These are phyloP conservation scores for Philypnodon macrostomus DNA, from an alignment of 2,797 vertebrate species.

Conservation along the genomic window DNA sequence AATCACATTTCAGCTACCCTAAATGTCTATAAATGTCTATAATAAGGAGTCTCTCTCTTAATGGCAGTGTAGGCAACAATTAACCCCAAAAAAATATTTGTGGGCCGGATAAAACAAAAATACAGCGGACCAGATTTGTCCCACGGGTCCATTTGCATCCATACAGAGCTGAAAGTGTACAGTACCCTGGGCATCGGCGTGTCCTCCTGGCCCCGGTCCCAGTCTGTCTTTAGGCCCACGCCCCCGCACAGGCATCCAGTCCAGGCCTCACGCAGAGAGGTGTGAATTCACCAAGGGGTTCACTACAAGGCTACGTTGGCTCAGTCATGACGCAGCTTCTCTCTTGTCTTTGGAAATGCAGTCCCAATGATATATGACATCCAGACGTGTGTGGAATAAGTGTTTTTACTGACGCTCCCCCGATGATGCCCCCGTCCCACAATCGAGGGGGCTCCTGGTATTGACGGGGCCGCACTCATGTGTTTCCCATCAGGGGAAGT, in stretches of 20 bases:
- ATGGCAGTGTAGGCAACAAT: no score
- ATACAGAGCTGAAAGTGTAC: conserved; percentile 52
- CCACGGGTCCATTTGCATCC: conserved; percentile 19
- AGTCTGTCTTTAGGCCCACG: conserved; percentile 48
- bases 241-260: conserved; percentile 48
- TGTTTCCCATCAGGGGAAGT: conserved; percentile 97
- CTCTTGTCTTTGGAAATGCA: conserved; percentile 39
- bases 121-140: background rate
- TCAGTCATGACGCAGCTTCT: conserved; percentile 36
- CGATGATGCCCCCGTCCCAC: conserved; percentile 75
- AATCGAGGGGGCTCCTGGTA: conserved; percentile 78
- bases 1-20: no score
- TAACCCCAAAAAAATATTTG: no score
- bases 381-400: conserved; percentile 69
- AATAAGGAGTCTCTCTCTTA: no score
- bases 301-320: conserved; percentile 40
- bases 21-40: no score
- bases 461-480: no score
- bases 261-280: conserved; percentile 43
- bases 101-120: no score
- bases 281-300: conserved; percentile 30
- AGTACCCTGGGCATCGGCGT: conserved; percentile 56
- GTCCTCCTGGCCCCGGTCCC: conserved; percentile 65
- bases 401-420: conserved; percentile 86
- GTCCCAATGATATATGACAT: conserved; percentile 60